Evolutionary conservation across 2,113 vertebrate species (phyloP).

Genomic region (Panthera tigris): DNA sequence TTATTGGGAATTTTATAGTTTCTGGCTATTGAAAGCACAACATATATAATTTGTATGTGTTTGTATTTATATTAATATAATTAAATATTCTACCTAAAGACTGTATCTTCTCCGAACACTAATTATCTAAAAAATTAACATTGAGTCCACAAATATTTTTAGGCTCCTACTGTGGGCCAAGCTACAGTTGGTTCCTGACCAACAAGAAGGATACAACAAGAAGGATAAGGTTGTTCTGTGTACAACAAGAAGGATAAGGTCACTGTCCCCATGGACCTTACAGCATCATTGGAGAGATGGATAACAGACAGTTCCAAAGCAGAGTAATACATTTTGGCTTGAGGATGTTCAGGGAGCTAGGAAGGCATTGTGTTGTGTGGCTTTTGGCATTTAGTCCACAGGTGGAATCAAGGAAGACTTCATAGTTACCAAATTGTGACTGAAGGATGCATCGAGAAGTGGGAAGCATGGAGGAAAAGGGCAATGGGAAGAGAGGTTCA

Average conservation of each 20-base stretch:
- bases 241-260: not conserved
- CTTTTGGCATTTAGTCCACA: not conserved
- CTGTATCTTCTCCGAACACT: not conserved
- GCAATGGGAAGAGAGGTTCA: not conserved
- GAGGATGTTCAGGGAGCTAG: not conserved
- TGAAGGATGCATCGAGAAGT: not conserved
- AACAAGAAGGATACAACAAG: not conserved
- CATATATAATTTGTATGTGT: not conserved
- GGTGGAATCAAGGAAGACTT: not conserved
- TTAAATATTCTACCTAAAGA: not conserved
- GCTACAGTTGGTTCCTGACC: not conserved
- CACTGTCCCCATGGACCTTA: not conserved
- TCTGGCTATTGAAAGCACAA: not conserved
- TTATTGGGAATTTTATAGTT: not conserved
- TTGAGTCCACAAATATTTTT: not conserved
- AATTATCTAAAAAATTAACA: not conserved
- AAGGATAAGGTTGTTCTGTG: too few species aligned
- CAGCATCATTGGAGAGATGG: not conserved
- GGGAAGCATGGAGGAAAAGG: not conserved
- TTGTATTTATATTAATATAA: not conserved
- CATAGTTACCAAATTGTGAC: not conserved
- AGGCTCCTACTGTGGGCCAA: not conserved
- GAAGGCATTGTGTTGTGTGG: not conserved
- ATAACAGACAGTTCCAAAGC: not conserved
- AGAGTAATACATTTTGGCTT: not conserved